Conservation (phyloP, 2,888 invertebrate genomes). For the Perizoma flavofasciatum region DNA sequence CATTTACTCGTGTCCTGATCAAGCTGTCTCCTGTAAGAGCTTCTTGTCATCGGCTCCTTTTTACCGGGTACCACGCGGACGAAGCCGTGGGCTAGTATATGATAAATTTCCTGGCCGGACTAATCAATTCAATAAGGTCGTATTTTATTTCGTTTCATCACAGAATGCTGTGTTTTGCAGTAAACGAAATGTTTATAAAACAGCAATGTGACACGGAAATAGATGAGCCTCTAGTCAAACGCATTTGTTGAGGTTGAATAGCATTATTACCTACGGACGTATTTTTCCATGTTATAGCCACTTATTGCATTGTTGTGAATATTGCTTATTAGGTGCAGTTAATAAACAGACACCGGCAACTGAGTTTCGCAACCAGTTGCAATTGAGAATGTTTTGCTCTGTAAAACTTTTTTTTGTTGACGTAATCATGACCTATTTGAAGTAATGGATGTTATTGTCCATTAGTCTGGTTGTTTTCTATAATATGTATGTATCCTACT, state of each 20-base stretch:
- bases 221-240: not conserved
- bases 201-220: conserved; percentile 10
- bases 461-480: too few species aligned
- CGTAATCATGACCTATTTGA: too few species aligned
- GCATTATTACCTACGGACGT: conserved; percentile 5
- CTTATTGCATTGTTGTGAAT: not conserved
- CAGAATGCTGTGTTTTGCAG: conserved; percentile 33
- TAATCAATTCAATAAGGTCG: too few species aligned
- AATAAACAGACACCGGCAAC: not conserved
- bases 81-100: too few species aligned
- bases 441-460: too few species aligned
- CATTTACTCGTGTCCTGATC: too few species aligned
- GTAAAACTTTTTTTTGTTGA: not conserved
- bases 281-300: not conserved
- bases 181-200: conserved; percentile 48
- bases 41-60: too few species aligned
- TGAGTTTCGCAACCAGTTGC: too few species aligned
- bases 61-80: too few species aligned
- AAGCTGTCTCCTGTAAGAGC: too few species aligned
- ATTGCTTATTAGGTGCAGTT: not conserved
- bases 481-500: too few species aligned
- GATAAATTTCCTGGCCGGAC: too few species aligned
- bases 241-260: conserved; percentile 12
- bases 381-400: not conserved
- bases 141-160: not conserved